Percentiles rank a stretch among this genome's conserved stretches.
phyloP scores from a whole-genome alignment of 2,888 invertebrate genomes.

The Pachycephus smyrnensis region DNA sequence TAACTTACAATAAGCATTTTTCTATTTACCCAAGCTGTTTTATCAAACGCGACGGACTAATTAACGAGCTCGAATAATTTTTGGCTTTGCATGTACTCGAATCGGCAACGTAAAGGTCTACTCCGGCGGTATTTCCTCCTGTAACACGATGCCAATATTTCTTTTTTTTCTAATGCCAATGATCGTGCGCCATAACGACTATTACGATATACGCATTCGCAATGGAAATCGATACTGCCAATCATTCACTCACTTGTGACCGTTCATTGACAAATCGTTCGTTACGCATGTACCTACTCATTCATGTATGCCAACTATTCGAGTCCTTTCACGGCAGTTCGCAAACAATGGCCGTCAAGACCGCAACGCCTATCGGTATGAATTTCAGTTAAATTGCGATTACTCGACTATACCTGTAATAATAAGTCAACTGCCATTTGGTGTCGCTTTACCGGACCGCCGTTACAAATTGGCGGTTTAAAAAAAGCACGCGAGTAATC shows the following conservation, averaged over 20 bases:
- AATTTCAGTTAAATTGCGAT: not conserved
- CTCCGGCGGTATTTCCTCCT: not conserved
- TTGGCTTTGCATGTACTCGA: not conserved
- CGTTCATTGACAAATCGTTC: not conserved
- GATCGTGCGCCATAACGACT: not conserved
- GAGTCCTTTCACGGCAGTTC: not conserved
- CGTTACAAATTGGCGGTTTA: not conserved
- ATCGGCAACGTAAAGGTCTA: not conserved
- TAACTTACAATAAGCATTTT: not conserved
- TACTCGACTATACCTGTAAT: not conserved
- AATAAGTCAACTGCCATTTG: not conserved
- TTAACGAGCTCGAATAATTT: not conserved
- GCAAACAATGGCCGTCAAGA: not conserved
- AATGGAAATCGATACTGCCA: not conserved
- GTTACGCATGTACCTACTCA: not conserved
- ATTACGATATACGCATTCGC: not conserved
- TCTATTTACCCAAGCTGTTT: not conserved
- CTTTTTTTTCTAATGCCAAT: not conserved
- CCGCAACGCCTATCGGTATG: not conserved
- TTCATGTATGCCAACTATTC: not conserved
- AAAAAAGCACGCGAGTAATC: not conserved
- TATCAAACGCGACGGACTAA: not conserved
- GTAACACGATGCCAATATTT: not conserved
- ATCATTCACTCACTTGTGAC: not conserved
- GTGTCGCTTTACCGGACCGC: not conserved